Conservation (phyloP, 2,888 invertebrate species). For the Amphiduros pacificus region DNA sequence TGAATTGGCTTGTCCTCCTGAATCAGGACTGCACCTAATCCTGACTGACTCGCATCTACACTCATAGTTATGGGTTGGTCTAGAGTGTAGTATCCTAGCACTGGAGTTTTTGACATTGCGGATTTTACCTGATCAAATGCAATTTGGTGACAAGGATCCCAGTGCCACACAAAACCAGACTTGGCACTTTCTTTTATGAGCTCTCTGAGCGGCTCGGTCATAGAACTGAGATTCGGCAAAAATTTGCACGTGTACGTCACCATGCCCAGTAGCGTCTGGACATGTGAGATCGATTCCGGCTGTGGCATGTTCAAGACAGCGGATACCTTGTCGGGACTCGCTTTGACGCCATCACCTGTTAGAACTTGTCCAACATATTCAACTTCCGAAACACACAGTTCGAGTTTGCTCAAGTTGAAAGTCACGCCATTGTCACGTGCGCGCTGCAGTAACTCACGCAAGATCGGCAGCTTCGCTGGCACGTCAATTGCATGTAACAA, state of each 20-base stretch:
- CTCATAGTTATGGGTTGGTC: constrained; percentile 1
- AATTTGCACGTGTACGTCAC: constrained; percentile 20
- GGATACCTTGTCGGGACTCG: too few species aligned
- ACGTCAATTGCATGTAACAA: too few species aligned
- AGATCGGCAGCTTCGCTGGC: too few species aligned
- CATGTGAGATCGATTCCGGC: too few species aligned
- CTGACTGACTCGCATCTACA: constrained; percentile 17
- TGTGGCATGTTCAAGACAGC: too few species aligned
- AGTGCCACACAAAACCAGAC: too few species aligned
- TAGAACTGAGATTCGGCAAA: constrained; percentile 14
- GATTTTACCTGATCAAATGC: neutral
- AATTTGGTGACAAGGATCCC: constrained; percentile 8
- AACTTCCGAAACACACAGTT: too few species aligned
- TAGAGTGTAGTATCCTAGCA: constrained; percentile 14
- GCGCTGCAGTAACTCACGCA: too few species aligned
- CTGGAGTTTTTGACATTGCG: neutral
- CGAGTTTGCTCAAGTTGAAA: too few species aligned
- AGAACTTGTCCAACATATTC: too few species aligned
- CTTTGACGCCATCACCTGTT: too few species aligned
- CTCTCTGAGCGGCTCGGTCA: constrained; percentile 14
- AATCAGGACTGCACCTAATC: constrained; percentile 32
- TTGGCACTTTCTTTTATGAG: constrained; percentile 21
- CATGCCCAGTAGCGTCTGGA: constrained; percentile 23
- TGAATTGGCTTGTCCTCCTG: constrained; percentile 32
- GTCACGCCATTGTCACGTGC: too few species aligned